These are phyloP conservation scores for Macrobrachium rosenbergii DNA, from an alignment of 1,140 invertebrate species.

Conservation along the genomic window DNA sequence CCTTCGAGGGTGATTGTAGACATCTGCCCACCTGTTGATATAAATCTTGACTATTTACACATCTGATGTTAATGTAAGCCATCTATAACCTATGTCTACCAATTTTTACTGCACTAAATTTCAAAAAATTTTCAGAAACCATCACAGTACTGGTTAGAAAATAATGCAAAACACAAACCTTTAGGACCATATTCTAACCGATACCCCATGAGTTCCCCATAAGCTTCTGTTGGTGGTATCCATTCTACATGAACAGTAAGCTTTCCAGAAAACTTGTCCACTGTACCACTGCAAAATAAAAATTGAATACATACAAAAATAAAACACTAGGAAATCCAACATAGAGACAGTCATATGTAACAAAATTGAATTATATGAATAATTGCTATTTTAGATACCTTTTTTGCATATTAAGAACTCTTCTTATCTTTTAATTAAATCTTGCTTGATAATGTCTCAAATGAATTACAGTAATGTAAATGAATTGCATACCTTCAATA, in stretches of 20 bases:
- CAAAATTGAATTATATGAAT: neutral
- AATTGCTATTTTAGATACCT: too few relatives aligned
- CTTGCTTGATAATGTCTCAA: too few relatives aligned
- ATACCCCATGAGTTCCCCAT: constrained; percentile 89
- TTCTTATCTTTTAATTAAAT: too few relatives aligned
- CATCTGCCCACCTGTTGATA: constrained; percentile 66
- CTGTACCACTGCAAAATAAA: constrained; percentile 62
- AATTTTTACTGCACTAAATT: neutral
- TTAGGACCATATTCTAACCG: constrained; percentile 84
- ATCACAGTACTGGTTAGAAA: neutral
- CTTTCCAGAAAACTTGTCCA: constrained; percentile 44
- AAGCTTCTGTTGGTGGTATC: constrained; percentile 87
- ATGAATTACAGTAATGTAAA: too few relatives aligned
- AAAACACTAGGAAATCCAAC: constrained; percentile 19
- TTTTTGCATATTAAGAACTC: too few relatives aligned
- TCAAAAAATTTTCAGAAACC: neutral
- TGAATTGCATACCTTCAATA: too few relatives aligned
- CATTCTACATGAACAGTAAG: constrained; percentile 92
- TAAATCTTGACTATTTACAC: neutral
- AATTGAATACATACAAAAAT: neutral
- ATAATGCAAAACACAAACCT: constrained; percentile 42
- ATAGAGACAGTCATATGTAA: neutral
- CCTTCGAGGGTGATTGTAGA: constrained; percentile 79
- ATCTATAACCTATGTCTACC: neutral
- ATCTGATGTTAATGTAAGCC: neutral